phyloP scores from a whole-genome alignment of 2,888 invertebrate species.

The Tiliacea aurago region DNA sequence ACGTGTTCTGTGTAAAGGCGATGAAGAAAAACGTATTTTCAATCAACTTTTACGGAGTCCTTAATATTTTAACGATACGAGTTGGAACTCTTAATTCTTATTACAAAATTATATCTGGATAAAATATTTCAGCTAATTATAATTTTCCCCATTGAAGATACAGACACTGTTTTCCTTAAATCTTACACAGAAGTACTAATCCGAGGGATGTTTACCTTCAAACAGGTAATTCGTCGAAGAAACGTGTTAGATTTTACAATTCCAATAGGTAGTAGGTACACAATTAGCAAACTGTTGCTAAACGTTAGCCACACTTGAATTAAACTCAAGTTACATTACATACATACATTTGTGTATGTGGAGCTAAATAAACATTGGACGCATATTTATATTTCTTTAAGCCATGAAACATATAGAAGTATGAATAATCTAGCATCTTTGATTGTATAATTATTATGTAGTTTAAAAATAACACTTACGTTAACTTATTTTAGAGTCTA shows the following conservation, averaged over 20 bases:
- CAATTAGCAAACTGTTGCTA: slow-evolving; percentile 47
- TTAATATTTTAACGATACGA: neutral
- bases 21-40: neutral
- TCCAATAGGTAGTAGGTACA: slow-evolving; percentile 19
- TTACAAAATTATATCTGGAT: neutral
- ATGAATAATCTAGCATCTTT: slow-evolving; percentile 33
- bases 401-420: slow-evolving; percentile 9
- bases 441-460: slow-evolving; percentile 13
- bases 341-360: slow-evolving; percentile 15
- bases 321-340: slow-evolving; percentile 28
- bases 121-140: neutral
- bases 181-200: slow-evolving; percentile 9
- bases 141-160: neutral
- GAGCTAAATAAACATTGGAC: slow-evolving; percentile 35
- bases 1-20: neutral
- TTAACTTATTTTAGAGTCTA: slow-evolving; percentile 16
- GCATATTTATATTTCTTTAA: slow-evolving; percentile 33
- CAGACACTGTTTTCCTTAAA: slow-evolving; percentile 23
- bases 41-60: neutral
- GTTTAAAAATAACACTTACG: slow-evolving; percentile 34
- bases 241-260: slow-evolving; percentile 36
- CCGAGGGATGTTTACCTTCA: slow-evolving; percentile 45
- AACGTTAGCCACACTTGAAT: slow-evolving; percentile 47
- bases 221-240: slow-evolving; percentile 27
- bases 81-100: neutral